phyloP scores from a whole-genome alignment of 2,888 invertebrate genomes.

The Auanema sp. region DNA sequence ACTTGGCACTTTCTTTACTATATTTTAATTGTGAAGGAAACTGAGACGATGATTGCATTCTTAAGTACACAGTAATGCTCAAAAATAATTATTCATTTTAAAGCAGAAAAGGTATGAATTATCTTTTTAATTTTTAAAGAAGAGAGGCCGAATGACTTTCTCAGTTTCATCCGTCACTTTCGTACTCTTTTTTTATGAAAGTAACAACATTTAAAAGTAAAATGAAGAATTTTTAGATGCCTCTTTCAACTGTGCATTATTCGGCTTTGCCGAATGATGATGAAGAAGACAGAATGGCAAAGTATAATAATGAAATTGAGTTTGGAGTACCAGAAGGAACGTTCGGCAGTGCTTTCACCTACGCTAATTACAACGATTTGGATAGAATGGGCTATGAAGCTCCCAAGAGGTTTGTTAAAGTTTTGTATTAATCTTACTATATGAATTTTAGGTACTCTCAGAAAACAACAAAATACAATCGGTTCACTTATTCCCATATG shows the following conservation, averaged over 20 bases:
- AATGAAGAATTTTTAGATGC: neutral
- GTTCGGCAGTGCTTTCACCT: slow-evolving; percentile 46
- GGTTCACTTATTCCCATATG: slow-evolving; percentile 38
- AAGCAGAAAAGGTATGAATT: too few species aligned
- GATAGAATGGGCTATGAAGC: slow-evolving; percentile 48
- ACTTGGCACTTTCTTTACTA: too few species aligned
- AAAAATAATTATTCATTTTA: too few species aligned
- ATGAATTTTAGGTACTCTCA: neutral
- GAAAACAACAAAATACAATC: slow-evolving; percentile 21
- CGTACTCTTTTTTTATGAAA: too few species aligned
- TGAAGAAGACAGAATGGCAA: slow-evolving; percentile 19
- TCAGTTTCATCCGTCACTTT: too few species aligned
- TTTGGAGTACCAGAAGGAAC: slow-evolving; percentile 42
- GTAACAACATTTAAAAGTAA: too few species aligned
- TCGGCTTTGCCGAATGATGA: slow-evolving; percentile 27
- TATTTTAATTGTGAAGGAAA: too few species aligned
- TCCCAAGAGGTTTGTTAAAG: slow-evolving; percentile 30
- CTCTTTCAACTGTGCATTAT: slow-evolving; percentile 25
- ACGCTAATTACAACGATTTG: slow-evolving; percentile 50
- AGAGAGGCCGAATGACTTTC: too few species aligned
- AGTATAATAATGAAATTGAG: slow-evolving; percentile 26
- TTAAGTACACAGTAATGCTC: too few species aligned
- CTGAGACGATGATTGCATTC: too few species aligned
- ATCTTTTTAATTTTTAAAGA: too few species aligned
- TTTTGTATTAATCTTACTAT: neutral